Conservation (phyloP, 2,113 vertebrate genomes). For the Etheostoma spectabile region DNA sequence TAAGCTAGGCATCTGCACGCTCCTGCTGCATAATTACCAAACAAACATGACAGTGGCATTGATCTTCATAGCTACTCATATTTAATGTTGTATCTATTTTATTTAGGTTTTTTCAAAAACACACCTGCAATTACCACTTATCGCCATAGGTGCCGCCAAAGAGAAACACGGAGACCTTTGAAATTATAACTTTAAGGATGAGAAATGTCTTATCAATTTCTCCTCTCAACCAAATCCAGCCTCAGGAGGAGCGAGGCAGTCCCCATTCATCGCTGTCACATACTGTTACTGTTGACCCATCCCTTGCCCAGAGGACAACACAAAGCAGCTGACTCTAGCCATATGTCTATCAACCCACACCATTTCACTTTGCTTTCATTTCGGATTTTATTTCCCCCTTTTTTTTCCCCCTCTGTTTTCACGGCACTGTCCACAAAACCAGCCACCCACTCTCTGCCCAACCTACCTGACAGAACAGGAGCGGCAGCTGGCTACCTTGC, state of each 20-base stretch:
- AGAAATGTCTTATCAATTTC: constrained; percentile 53
- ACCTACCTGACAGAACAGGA: constrained; percentile 3
- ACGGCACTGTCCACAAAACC: neutral
- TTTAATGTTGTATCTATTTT: too few relatives aligned
- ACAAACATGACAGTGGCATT: neutral
- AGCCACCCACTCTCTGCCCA: neutral
- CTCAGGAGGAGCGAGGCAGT: constrained; percentile 17
- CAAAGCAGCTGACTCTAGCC: constrained; percentile 41
- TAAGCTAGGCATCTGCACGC: too few relatives aligned
- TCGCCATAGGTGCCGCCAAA: too few relatives aligned
- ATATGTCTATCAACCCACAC: constrained; percentile 54
- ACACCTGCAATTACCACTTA: too few relatives aligned
- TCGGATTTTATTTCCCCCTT: neutral
- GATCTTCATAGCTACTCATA: neutral
- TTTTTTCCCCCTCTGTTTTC: neutral
- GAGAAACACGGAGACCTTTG: too few relatives aligned
- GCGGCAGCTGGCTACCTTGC: constrained; percentile 18
- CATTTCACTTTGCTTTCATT: constrained; percentile 24
- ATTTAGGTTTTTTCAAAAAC: too few relatives aligned
- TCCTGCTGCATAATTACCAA: neutral
- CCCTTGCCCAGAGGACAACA: constrained; percentile 24
- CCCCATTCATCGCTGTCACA: constrained; percentile 45
- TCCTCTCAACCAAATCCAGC: constrained; percentile 39
- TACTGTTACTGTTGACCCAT: constrained; percentile 1
- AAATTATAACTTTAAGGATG: constrained; percentile 23